These are phyloP conservation scores for Nymphicus hollandicus DNA, from an alignment of 2,113 vertebrate species.

Conservation along the genomic window DNA sequence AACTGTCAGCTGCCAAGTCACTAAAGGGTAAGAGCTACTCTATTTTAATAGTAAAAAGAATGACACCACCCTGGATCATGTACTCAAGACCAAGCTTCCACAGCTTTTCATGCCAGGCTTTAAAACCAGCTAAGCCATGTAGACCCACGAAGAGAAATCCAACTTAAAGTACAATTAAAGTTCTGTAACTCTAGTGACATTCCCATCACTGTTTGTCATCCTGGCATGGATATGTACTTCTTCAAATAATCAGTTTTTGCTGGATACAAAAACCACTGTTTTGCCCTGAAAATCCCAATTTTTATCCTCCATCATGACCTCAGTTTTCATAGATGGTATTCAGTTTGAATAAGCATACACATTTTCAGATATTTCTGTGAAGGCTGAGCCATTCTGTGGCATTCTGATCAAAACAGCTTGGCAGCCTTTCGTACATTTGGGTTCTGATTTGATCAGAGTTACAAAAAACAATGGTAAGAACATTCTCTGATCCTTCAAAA, in stretches of 20 bases:
- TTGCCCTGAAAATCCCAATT: not conserved
- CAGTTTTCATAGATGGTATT: not conserved
- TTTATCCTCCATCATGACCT: not conserved
- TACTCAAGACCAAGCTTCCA: not conserved
- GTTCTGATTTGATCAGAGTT: not conserved
- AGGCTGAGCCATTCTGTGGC: not conserved
- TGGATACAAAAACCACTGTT: not conserved
- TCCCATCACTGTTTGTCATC: not conserved
- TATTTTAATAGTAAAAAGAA: not conserved
- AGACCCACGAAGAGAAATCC: not conserved
- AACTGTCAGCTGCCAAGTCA: not conserved
- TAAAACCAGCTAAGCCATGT: not conserved
- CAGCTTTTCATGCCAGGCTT: not conserved
- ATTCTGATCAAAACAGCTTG: not conserved
- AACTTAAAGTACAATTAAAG: not conserved
- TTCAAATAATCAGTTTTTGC: not conserved
- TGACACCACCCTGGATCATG: not conserved
- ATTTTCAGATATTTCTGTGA: not conserved
- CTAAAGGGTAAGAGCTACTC: not conserved
- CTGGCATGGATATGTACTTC: not conserved
- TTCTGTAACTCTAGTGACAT: not conserved
- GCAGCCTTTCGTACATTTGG: not conserved
- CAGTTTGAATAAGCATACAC: not conserved
- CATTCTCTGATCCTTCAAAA: not conserved
- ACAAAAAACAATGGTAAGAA: not conserved